Base-by-base conservation (phyloP, 1,140 invertebrate genomes). In the Arion vulgaris region DNA sequence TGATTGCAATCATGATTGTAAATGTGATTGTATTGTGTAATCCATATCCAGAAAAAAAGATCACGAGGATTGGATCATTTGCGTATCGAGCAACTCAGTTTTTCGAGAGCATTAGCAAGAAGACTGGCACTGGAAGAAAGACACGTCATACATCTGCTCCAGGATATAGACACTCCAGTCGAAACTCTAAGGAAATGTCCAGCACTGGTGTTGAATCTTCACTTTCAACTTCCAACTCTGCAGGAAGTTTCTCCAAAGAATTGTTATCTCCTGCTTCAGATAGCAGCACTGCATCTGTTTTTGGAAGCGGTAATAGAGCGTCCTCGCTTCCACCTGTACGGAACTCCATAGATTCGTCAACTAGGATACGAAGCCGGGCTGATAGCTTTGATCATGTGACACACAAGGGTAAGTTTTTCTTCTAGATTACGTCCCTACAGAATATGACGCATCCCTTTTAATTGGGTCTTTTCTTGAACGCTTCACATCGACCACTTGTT, bases 21-120 rank as follows among this genome's bases (percentile, higher is more conserved):
- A n/a, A n/a, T n/a, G n/a, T n/a, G n/a, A n/a, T n/a, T n/a, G n/a
- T n/a, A n/a, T n/a, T n/a, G n/a, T n/a, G n/a, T n/a, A n/a, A n/a
- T n/a, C n/a, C n/a, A n/a, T 57, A 11, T n/a, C 53, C 53, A 57
- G 53, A 23, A 57, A 57, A 57, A 23, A 57, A 57, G 23, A n/a
- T 87, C 62, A 86, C 83, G 39, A 84, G 85, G 51, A 87, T 89
- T 84, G 89, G 89, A 32, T 87, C 86, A 1, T 88, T 90, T 72
- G 89, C 88, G 17, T 87, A 81, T 57, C 83, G 85, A 26, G 88
- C 88, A 1, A 87, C 87, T 11, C 88, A 88, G 69, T 90, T 91
- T 76, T 90, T 91, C 69, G 90, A 91, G 81, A 87, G 84, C 57
- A 83, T 91, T 17, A 83, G 89, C 1, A 90, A 89, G 66, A 89